These are phyloP conservation scores for Hepsetus odoe DNA, from an alignment of 2,113 vertebrate species.

Conservation along the genomic window DNA sequence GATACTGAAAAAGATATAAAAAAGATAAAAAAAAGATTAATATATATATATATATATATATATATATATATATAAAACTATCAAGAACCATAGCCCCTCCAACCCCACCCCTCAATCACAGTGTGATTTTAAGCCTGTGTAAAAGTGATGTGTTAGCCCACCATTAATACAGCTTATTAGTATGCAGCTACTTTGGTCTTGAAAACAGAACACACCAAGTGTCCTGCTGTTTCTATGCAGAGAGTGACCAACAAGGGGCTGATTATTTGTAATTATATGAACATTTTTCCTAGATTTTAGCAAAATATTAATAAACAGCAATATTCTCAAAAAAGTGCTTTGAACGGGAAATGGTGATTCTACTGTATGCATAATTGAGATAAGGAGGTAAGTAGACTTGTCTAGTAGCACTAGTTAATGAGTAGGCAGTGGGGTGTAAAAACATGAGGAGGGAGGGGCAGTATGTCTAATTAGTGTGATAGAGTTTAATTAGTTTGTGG, in stretches of 20 bases:
- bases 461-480: constrained; percentile 57
- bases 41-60: too few species aligned
- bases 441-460: constrained; percentile 40
- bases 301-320: neutral
- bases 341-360: neutral
- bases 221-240: neutral
- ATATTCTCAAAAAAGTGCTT: too few species aligned
- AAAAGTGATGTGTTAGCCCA: too few species aligned
- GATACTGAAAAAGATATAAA: too few species aligned
- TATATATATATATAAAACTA: too few species aligned
- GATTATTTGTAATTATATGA: neutral
- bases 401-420: constrained; percentile 36
- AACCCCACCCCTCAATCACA: too few species aligned
- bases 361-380: constrained; percentile 3
- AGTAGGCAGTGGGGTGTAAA: constrained; percentile 39
- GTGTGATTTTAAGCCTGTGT: neutral
- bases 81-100: too few species aligned
- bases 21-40: too few species aligned
- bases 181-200: neutral
- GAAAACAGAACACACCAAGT: neutral
- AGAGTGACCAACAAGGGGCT: neutral
- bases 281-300: neutral
- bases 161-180: neutral
- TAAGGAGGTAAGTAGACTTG: constrained; percentile 27
- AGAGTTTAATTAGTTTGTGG: constrained; percentile 64